Evolutionary conservation across 2,888 invertebrate genomes (phyloP).

Genomic region (Acrobasis consociella): DNA sequence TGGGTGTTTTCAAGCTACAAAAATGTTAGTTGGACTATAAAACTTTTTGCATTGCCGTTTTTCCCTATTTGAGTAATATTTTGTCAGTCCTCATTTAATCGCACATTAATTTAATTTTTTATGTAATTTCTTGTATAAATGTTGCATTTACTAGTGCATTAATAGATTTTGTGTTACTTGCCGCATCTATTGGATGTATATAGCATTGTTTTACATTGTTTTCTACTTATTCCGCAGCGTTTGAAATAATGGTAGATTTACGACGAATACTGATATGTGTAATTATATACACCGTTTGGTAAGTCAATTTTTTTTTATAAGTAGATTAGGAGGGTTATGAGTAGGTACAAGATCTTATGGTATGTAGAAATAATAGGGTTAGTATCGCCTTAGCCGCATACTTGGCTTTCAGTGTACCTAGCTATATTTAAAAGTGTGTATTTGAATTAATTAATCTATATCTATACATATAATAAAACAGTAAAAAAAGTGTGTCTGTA

Average conservation of each 20-base stretch:
- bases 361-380: no score
- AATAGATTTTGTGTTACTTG: background rate
- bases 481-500: no score
- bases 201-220: background rate
- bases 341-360: background rate
- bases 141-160: background rate
- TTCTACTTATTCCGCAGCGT: conserved; percentile 16
- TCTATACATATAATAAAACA: no score
- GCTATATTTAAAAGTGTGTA: no score
- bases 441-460: no score
- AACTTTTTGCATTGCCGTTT: background rate
- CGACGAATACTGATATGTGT: conserved; percentile 54
- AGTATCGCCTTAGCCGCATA: no score
- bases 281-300: conserved; percentile 56
- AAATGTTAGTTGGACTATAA: conserved; percentile 30
- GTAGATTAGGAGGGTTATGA: background rate
- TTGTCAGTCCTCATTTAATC: background rate
- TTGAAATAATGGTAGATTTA: conserved; percentile 48
- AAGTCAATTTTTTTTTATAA: conserved; percentile 43
- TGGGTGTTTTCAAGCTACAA: background rate
- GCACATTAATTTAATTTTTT: conserved; percentile 2
- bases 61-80: background rate
- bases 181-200: background rate
- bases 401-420: no score
- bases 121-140: background rate